phyloP scores from a whole-genome alignment of 2,797 vertebrate genomes.

The Eospalax fontanierii region DNA sequence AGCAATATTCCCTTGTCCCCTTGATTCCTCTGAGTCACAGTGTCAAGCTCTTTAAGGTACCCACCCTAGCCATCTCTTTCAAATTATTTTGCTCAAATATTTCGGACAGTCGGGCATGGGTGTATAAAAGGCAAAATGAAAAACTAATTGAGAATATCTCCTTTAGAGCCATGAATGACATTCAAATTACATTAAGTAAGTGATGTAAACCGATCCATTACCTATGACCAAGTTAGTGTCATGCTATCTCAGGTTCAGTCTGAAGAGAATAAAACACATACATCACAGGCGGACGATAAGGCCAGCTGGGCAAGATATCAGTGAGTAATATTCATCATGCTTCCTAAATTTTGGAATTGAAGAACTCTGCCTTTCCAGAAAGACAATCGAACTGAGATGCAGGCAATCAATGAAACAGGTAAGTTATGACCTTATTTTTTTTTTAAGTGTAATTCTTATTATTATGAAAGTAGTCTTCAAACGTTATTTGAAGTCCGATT shows the following conservation, averaged over 20 bases:
- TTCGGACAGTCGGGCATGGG: not conserved
- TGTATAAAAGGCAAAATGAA: conserved; percentile 50
- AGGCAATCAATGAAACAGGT: not conserved
- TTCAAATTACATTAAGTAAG: not conserved
- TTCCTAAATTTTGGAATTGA: conserved; percentile 42
- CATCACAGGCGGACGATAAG: not conserved
- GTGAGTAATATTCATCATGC: not conserved
- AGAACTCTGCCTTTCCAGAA: not conserved
- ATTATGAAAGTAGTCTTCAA: conserved; percentile 44
- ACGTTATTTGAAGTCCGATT: not conserved
- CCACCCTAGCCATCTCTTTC: not conserved
- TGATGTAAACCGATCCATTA: not conserved
- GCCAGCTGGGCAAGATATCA: not conserved
- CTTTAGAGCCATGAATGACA: conserved; percentile 47
- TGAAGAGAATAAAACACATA: conserved; percentile 1
- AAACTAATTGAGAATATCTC: conserved; percentile 40
- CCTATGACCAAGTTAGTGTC: not conserved
- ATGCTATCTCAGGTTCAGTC: not conserved
- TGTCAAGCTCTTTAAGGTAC: not conserved
- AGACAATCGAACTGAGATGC: conserved; percentile 2
- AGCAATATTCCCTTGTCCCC: not conserved
- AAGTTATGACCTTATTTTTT: not conserved
- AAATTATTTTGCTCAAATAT: conserved; percentile 52
- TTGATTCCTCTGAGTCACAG: not conserved
- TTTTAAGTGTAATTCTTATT: not conserved